Evolutionary conservation across 2,888 invertebrate species (phyloP), one percentile per base, ranked within the genome.

Genomic region (Eilema sororculum): DNA sequence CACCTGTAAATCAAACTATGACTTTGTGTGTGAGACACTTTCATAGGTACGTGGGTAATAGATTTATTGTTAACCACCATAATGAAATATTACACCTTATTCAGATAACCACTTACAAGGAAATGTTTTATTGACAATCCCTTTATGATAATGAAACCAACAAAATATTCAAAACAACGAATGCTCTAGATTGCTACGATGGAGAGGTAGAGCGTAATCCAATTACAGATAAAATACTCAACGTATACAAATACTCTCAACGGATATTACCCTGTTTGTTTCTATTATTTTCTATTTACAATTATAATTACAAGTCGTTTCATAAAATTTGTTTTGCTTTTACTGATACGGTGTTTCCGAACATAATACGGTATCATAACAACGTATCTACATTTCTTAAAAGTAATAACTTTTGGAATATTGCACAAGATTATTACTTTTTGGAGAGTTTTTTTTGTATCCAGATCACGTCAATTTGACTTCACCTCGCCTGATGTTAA

Each of bases 181-280:
- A 56, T 68, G 71, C 37, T 16, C 64, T 12, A 65, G 22, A 74
- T 73, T 57, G 41, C 20, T 24, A 30, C 73, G 25, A 52, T 62
- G 16, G 16, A 58, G 58, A 28, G 24, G 58, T 58, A 72, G 69
- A 3, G 69, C 22, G 16, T 77, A 81, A 82, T 85, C 75, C 78
- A 82, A 82, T 85, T 78, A 80, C 62, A n/a, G 30, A 64, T 59
- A 71, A 72, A 78, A 76, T 68, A 74, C 71, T 62, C 74, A 77
- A 75, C 57, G 69, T 81, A 84, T 84, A 77, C 77, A 73, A 79
- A 78, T 83, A 71, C 71, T 75, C 61, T 70, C 52, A 59, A 57
- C 22, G 68, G 63, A 77, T 67, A 83, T 74, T 79, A 63, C 73
- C 68, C 67, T 80, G 82, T 84, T 81, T 83, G 78, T 82, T 73